Evolutionary conservation across 2,113 vertebrate genomes (phyloP).

Genomic region (Hemichromis elongatus): DNA sequence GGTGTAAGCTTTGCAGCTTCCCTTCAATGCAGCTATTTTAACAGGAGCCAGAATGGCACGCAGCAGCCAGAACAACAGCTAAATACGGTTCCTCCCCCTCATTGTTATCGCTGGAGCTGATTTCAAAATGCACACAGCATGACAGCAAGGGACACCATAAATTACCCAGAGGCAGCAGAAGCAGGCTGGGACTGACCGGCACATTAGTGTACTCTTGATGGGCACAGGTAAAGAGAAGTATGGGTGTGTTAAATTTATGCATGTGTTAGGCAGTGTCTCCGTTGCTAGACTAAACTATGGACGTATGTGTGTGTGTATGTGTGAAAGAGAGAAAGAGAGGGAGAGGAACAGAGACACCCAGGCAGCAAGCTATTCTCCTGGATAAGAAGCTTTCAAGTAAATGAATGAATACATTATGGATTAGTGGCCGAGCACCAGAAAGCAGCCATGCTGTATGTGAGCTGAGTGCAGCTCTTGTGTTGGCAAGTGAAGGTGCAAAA

Average conservation of each 20-base stretch:
- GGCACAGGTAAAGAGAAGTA: neutral
- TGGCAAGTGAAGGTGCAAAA: conserved; percentile 25
- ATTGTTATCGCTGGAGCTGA: neutral
- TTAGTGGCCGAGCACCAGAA: conserved; percentile 49
- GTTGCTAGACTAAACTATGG: neutral
- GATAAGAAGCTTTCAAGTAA: conserved; percentile 68
- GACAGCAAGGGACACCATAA: neutral
- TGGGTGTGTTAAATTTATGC: conserved; percentile 4
- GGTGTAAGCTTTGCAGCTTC: conserved; percentile 11
- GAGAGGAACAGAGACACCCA: neutral
- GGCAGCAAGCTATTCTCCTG: conserved; percentile 26
- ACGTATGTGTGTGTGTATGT: neutral
- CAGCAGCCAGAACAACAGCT: neutral
- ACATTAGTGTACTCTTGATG: conserved; percentile 17
- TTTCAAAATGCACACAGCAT: neutral
- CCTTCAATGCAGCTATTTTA: conserved; percentile 26
- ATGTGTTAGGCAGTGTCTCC: neutral
- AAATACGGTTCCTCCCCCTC: neutral
- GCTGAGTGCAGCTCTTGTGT: conserved; percentile 2
- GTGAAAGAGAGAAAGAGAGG: neutral
- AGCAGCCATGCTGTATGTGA: conserved; percentile 22
- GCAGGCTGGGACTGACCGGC: neutral
- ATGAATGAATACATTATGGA: conserved; percentile 70
- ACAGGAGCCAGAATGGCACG: neutral
- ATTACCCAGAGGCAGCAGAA: neutral